These are phyloP conservation scores for Chrysogorgia sp. DNA, from an alignment of 92 coral and sea anemone genomes.

Conservation along the genomic window DNA sequence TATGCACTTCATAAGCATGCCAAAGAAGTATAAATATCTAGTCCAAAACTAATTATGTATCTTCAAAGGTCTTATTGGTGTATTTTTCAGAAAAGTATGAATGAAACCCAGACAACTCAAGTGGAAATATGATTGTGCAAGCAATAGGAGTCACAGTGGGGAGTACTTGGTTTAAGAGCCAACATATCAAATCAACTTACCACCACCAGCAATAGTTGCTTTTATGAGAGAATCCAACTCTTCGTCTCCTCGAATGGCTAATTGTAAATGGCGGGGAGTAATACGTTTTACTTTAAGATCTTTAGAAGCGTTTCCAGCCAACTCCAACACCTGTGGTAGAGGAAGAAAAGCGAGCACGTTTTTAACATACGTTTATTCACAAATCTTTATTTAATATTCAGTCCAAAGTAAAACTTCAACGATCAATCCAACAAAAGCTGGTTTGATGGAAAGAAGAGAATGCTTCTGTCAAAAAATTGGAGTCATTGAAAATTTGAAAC, in stretches of 20 bases:
- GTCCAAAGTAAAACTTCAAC: too few relatives aligned
- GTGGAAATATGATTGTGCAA: too few relatives aligned
- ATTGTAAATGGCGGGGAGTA: constrained; percentile 99
- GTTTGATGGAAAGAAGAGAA: too few relatives aligned
- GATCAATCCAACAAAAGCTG: too few relatives aligned
- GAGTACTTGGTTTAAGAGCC: too few relatives aligned
- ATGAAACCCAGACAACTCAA: too few relatives aligned
- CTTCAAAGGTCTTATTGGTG: neutral
- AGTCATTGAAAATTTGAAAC: too few relatives aligned
- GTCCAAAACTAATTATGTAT: neutral
- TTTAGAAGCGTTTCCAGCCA: constrained; percentile 99
- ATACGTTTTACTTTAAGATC: constrained; percentile 99
- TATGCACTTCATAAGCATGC: too few relatives aligned
- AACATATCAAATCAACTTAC: constrained; percentile 56
- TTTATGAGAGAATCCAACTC: constrained; percentile 98
- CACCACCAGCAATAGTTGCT: constrained; percentile 99
- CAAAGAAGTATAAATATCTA: too few relatives aligned
- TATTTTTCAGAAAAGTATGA: neutral
- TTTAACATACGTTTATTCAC: neutral
- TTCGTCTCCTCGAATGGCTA: constrained; percentile 99
- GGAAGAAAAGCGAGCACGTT: neutral
- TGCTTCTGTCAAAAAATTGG: too few relatives aligned
- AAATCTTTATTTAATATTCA: neutral
- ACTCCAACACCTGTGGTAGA: constrained; percentile 80
- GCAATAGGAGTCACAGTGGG: too few relatives aligned